phyloP scores from a whole-genome alignment of 2,113 vertebrate genomes.

The Burhinus oedicnemus region DNA sequence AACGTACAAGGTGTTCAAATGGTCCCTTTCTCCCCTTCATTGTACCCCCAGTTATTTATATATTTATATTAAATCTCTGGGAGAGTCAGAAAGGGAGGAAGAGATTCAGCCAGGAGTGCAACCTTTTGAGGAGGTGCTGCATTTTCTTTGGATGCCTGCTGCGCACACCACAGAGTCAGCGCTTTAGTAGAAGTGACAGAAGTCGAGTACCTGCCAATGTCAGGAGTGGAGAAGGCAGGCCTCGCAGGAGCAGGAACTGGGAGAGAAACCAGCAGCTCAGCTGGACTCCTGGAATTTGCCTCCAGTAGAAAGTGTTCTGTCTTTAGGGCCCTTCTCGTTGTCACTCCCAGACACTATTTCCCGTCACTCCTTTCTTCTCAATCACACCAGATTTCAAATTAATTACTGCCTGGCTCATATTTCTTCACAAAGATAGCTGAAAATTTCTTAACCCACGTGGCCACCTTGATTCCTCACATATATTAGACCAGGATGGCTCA shows the following conservation, averaged over 20 bases:
- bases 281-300: background rate
- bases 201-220: background rate
- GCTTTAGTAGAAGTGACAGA: slow-evolving; percentile 30
- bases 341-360: background rate
- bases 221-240: background rate
- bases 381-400: background rate
- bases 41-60: background rate
- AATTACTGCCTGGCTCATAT: background rate
- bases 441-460: background rate
- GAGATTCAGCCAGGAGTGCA: background rate
- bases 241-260: background rate
- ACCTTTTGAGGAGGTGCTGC: background rate
- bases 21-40: background rate
- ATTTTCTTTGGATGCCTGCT: background rate
- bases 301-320: background rate
- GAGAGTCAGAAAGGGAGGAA: background rate
- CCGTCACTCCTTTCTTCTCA: background rate
- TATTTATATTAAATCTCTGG: background rate
- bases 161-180: background rate
- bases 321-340: background rate
- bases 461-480: background rate
- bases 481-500: background rate
- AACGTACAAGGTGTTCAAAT: background rate
- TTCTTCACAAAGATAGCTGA: background rate
- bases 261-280: background rate